Evolutionary conservation across 2,888 invertebrate genomes (phyloP), one percentile per base, ranked within the genome.

Genomic region (Chouioia cunea): DNA sequence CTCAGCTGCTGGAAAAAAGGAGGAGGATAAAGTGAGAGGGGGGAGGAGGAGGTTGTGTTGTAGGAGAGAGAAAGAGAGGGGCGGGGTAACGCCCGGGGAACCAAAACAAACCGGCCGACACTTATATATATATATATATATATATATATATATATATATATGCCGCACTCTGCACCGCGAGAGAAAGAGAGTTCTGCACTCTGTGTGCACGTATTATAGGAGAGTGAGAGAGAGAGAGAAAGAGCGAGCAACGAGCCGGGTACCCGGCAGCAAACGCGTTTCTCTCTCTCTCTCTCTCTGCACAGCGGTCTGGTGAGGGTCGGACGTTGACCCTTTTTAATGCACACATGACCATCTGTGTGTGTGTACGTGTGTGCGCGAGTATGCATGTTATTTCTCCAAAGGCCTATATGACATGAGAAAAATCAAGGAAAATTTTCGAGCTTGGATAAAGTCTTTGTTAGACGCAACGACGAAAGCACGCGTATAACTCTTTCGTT

Each of bases 51-150:
- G 65, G 68, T 72, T 72, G 47, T 72, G 70, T 18, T 10, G 36
- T 36, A 10, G 36, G 36, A 3, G 36, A 36, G 6, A 36, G 36
- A n/a, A n/a, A 36, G 36, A 36, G 36, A 36, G 36, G 76, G 77
- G 73, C 77, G 81, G 83, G 83, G 81, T 84, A 85, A 85, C 83
- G 84, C 83, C 85, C 84, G 85, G 84, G 82, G 85, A 85, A 85
- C 85, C 85, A 85, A 85, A 85, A 84, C 85, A 85, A 85, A 85
- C 85, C 82, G 81, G 80, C 79, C 78, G 75, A 78, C 53, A 22
- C 22, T 53, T 4, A 4, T 10, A 12, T 16, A 6, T 16, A 15
- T 58, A 58, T 50, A 58, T 43, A 50, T 43, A 6, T 4, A 14
- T 46, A 44, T 15, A 27, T 59, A 52, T 52, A 52, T 15, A 18